Base-by-base conservation (phyloP, 1,140 invertebrate genomes). In the Drosophila subobscura region DNA sequence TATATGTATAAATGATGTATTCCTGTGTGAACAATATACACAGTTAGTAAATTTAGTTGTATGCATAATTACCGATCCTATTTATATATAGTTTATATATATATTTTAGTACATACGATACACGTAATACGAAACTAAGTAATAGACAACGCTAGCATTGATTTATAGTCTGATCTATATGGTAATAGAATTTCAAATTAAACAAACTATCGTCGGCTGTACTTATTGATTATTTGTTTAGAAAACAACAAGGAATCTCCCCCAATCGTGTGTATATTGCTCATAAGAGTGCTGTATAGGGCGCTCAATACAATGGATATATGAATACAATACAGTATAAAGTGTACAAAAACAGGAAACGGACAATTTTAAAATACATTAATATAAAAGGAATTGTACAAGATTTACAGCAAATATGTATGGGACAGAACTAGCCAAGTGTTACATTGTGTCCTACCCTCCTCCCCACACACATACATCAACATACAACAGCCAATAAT, bases 141-240 rank as follows among this genome's bases (percentile, higher is more conserved):
- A 67, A 61, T 52, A 60, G 53, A 63, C 51, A 68, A 76, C 54
- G 42, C 59, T 66, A 74, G 70, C 63, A 83, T 83, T 86, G 73
- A 86, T 81, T 77, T 76, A 88, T 81, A 85, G 81, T 85, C 81
- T 85, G 81, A 88, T 71, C 77, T 81, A 72, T 64, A 77, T 77
- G 73, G 73, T 77, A 80, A 77, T 85, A 85, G 81, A 80, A 85
- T 86, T 83, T 83, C 60, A 64, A 83, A 83, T 78, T 83, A 79
- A 67, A 83, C 10, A 67, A 70, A 78, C 41, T 59, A 83, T 72
- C 57, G 5, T 27, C 33, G 33, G 51, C 56, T 58, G 75, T 20
- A 20, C 16, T 20, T 20, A 20, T 20, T 20, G 76, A 49, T 20
- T 16, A 45, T 53, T 71, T 57, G 33, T 14, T 57, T 72, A 57